Evolutionary conservation across 2,888 invertebrate species (phyloP), one percentile per base, ranked within the genome.

Genomic region (Amphipyra berbera): DNA sequence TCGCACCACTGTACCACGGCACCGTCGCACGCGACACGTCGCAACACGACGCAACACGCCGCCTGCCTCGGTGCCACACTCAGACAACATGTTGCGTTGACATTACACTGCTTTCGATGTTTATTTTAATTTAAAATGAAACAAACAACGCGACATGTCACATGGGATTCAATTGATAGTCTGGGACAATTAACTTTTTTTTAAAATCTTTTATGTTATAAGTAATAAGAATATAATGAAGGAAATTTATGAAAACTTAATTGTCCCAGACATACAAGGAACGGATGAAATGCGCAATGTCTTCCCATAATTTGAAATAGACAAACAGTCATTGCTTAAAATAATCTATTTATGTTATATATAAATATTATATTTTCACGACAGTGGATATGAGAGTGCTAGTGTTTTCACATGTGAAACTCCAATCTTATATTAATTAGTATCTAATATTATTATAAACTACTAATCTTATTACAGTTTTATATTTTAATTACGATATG

Each of bases 251-350:
- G 13, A 80, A 90, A 90, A 92, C 88, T 91, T 90, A 86, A 91
- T 89, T 88, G 92, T 89, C 84, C 86, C 85, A 89, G 90, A 82
- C 84, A 83, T 85, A 92, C 89, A 94, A 94, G 94, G 94, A 95
- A 94, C 94, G 94, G 94, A 95, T 94, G 95, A 95, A 95, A 95
- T 95, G 95, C 94, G 95, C 94, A 95, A 94, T 95, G 95, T 95
- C 95, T 95, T 95, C 94, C 94, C 95, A 95, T 95, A 94, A 94
- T 94, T 92, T 94, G 90, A 93, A 87, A 87, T 86, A 90, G 89
- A 88, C 81, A 85, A 88, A 89, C 90, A 92, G 91, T 91, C 92
- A 93, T 93, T 90, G 94, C 94, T 94, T 94, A 85, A 90, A 90
- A 90, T 93, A 92, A 90, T 92, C 79, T 94, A 93, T 93, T 86